Conservation (phyloP, 1,140 invertebrate genomes). For the Bombus fervidus region DNA sequence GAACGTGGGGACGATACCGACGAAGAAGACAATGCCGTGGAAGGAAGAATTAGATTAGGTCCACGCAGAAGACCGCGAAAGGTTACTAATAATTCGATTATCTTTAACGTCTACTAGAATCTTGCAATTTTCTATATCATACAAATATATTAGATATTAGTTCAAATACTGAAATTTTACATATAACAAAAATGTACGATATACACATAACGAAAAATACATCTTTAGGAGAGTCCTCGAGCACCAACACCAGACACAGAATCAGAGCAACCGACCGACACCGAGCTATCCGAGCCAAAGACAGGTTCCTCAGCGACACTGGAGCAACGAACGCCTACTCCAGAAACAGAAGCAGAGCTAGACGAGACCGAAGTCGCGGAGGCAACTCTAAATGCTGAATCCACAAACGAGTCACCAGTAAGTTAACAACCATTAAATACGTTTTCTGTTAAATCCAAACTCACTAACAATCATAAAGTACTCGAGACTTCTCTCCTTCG, state of each 20-base stretch:
- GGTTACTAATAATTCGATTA: slow-evolving; percentile 56
- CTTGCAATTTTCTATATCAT: background rate
- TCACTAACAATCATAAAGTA: background rate
- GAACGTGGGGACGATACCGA: slow-evolving; percentile 85
- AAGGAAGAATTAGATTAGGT: slow-evolving; percentile 78
- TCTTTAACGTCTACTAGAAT: background rate
- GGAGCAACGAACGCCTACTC: slow-evolving; percentile 79
- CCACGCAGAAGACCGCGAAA: slow-evolving; percentile 79
- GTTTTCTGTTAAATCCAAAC: background rate
- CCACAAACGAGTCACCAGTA: slow-evolving; percentile 51
- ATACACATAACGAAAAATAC: too few relatives aligned
- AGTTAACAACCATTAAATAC: background rate
- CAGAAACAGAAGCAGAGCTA: slow-evolving; percentile 79
- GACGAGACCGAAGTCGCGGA: slow-evolving; percentile 64
- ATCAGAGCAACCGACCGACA: slow-evolving; percentile 82
- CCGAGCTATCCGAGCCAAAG: slow-evolving; percentile 76
- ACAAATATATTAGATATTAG: background rate
- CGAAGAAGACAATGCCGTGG: slow-evolving; percentile 83
- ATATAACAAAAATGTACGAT: too few relatives aligned
- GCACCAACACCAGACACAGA: slow-evolving; percentile 81
- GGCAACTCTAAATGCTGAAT: slow-evolving; percentile 2
- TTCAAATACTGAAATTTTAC: too few relatives aligned
- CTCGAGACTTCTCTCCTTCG: background rate
- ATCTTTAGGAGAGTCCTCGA: slow-evolving; percentile 77
- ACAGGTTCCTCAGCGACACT: slow-evolving; percentile 72